Conservation (phyloP, 1,140 invertebrate genomes). For the Cherax quadricarinatus region DNA sequence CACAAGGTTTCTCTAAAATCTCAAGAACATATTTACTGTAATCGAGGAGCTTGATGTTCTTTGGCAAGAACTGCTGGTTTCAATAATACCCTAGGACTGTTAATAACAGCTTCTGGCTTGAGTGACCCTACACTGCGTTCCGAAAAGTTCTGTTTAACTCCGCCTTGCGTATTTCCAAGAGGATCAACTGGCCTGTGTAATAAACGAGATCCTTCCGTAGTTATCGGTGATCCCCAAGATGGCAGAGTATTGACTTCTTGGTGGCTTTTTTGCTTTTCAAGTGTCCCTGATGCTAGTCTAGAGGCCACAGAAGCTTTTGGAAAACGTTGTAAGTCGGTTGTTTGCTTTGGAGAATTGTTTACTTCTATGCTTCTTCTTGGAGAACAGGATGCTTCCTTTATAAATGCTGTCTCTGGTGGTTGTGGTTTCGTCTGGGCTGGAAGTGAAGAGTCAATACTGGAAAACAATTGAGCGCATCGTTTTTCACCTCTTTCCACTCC, state of each 20-base stretch:
- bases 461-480: slow-evolving; percentile 44
- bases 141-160: neutral
- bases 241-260: neutral
- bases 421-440: neutral
- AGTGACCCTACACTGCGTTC: neutral
- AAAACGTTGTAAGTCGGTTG: neutral
- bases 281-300: neutral
- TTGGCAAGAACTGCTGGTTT: neutral
- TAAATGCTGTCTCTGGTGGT: neutral
- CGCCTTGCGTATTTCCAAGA: neutral
- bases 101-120: neutral
- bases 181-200: neutral
- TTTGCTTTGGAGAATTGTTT: neutral
- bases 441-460: neutral
- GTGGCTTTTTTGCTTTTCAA: neutral
- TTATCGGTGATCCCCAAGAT: neutral
- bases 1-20: neutral
- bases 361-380: neutral
- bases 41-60: neutral
- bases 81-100: neutral
- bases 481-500: slow-evolving; percentile 2
- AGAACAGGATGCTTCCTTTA: neutral
- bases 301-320: neutral
- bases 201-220: neutral
- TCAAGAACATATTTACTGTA: neutral